Evolutionary conservation across 2,888 invertebrate species (phyloP).

Genomic region (Biston betularia): DNA sequence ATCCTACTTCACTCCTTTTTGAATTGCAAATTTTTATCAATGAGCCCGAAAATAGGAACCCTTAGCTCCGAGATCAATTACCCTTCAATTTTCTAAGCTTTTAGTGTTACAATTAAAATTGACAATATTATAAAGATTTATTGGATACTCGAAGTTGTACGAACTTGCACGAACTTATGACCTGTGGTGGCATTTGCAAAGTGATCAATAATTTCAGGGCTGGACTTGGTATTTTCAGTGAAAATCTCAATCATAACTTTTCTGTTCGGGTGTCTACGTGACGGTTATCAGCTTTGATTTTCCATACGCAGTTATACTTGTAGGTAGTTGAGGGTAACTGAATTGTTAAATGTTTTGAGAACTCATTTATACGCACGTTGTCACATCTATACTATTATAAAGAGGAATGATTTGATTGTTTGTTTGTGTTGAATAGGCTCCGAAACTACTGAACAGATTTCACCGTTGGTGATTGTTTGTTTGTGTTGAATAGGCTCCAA

Average conservation of each 20-base stretch:
- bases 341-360: background rate
- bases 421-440: too few species aligned
- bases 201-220: conserved; percentile 49
- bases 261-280: conserved; percentile 36
- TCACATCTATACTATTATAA: too few species aligned
- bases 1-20: conserved; percentile 70
- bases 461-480: too few species aligned
- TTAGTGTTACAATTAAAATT: background rate
- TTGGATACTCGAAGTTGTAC: conserved; percentile 8
- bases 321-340: conserved; percentile 21
- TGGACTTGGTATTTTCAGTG: conserved; percentile 18
- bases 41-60: conserved; percentile 21
- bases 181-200: conserved; percentile 47
- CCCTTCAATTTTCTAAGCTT: background rate
- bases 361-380: background rate
- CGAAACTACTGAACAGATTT: too few species aligned
- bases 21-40: conserved; percentile 67
- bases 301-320: conserved; percentile 13
- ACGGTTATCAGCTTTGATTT: conserved; percentile 32
- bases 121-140: background rate
- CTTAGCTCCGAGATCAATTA: background rate
- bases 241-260: conserved; percentile 13
- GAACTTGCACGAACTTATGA: conserved; percentile 46
- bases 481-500: too few species aligned
- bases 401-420: too few species aligned